Evolutionary conservation across 2,797 vertebrate species (phyloP).

Genomic region (Okamejei kenojei): DNA sequence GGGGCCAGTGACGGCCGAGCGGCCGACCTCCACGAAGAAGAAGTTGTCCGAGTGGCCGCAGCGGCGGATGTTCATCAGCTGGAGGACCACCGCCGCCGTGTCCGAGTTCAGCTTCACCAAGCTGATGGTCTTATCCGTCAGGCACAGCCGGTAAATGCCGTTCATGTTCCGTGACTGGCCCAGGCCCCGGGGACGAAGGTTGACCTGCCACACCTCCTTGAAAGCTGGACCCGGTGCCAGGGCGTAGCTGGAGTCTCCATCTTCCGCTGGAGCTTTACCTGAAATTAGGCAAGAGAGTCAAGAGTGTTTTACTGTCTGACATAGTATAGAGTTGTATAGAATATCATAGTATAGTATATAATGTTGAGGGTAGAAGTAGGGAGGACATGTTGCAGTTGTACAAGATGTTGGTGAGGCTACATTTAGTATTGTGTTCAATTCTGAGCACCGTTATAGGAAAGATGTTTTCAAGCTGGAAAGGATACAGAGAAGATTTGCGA

Average conservation of each 20-base stretch:
- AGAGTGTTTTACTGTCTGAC: too few relatives aligned
- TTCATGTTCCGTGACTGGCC: slow-evolving; percentile 69
- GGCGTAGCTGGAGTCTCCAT: slow-evolving; percentile 55
- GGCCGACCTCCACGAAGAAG: slow-evolving; percentile 79
- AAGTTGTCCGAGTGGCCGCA: slow-evolving; percentile 76
- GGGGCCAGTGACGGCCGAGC: slow-evolving; percentile 65
- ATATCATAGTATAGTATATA: too few relatives aligned
- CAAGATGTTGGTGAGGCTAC: too few relatives aligned
- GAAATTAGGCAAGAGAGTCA: neutral
- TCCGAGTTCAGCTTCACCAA: slow-evolving; percentile 73
- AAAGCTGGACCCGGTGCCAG: slow-evolving; percentile 65
- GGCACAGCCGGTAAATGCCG: slow-evolving; percentile 68
- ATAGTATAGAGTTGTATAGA: too few relatives aligned
- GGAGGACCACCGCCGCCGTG: slow-evolving; percentile 48
- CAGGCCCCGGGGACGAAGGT: slow-evolving; percentile 70
- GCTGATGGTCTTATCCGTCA: slow-evolving; percentile 71
- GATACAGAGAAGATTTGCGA: too few relatives aligned
- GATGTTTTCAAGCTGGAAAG: too few relatives aligned
- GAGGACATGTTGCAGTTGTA: too few relatives aligned
- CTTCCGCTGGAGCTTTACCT: slow-evolving; percentile 60
- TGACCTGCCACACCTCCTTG: slow-evolving; percentile 79
- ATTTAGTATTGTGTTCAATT: too few relatives aligned
- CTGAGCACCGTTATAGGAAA: too few relatives aligned
- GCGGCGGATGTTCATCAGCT: slow-evolving; percentile 73
- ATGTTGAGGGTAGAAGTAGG: too few relatives aligned